phyloP scores from a whole-genome alignment of 2,888 invertebrate species.

The Mesorhabditis spiculigera region DNA sequence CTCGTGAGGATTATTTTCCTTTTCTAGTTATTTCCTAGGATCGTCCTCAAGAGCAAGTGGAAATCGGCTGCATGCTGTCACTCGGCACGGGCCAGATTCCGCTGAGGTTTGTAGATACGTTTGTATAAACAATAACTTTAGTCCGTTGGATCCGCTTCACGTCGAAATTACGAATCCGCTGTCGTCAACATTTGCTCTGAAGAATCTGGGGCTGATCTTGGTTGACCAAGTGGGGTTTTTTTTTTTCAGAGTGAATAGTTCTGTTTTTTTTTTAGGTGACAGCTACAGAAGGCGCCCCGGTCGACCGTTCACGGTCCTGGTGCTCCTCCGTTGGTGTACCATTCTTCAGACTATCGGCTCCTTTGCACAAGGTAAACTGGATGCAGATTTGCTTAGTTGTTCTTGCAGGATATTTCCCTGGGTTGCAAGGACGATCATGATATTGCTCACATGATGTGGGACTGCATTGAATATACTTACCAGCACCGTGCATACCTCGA shows the following conservation, averaged over 20 bases:
- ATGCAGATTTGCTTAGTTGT: not conserved
- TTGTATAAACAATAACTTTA: not conserved
- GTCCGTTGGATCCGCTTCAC: slow-evolving; percentile 69
- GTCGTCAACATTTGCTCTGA: slow-evolving; percentile 71
- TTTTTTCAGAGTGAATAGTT: not conserved
- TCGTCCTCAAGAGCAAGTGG: slow-evolving; percentile 66
- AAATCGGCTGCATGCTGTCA: slow-evolving; percentile 74
- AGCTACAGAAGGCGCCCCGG: slow-evolving; percentile 84
- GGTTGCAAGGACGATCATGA: slow-evolving; percentile 53
- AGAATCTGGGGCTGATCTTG: slow-evolving; percentile 77
- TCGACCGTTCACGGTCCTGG: slow-evolving; percentile 89
- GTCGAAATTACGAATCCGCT: slow-evolving; percentile 75
- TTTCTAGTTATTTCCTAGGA: slow-evolving; percentile 35
- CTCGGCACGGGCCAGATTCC: slow-evolving; percentile 70
- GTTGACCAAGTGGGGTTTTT: slow-evolving; percentile 77
- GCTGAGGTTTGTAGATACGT: slow-evolving; percentile 26
- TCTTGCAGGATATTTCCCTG: slow-evolving; percentile 46
- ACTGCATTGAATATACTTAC: slow-evolving; percentile 51
- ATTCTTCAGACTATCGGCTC: slow-evolving; percentile 78
- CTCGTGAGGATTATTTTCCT: slow-evolving; percentile 52
- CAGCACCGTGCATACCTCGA: slow-evolving; percentile 46
- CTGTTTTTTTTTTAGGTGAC: slow-evolving; percentile 72
- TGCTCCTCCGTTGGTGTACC: slow-evolving; percentile 81
- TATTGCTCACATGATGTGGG: slow-evolving; percentile 57
- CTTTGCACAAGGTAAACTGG: slow-evolving; percentile 68